A percentile compares a stretch with the other conserved stretches of the same genome.
phyloP scores from a whole-genome alignment of 2,113 vertebrate genomes.

The Turnix velox region DNA sequence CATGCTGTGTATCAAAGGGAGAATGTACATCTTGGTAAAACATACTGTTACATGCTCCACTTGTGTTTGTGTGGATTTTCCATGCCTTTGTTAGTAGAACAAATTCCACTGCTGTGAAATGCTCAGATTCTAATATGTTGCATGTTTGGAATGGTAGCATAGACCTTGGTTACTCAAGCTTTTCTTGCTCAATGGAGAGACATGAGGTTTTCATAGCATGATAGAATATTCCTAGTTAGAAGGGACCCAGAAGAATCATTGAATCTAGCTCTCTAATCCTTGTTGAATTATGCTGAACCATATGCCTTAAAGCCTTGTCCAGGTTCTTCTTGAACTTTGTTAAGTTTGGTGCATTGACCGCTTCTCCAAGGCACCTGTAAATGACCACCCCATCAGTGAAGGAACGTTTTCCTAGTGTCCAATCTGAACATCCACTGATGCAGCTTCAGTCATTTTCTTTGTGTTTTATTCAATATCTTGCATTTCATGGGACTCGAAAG shows the following conservation, averaged over 20 bases:
- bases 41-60: neutral
- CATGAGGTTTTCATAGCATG: neutral
- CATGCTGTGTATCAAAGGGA: neutral
- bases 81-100: neutral
- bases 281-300: neutral
- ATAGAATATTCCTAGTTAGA: neutral
- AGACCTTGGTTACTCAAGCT: neutral
- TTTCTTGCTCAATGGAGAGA: neutral
- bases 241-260: neutral
- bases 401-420: neutral
- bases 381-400: neutral
- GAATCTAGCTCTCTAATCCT: neutral
- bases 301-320: neutral
- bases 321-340: neutral
- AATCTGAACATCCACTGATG: neutral
- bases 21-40: neutral
- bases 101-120: neutral
- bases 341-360: neutral
- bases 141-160: neutral
- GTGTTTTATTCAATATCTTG: neutral
- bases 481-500: neutral
- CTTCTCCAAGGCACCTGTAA: neutral
- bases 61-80: neutral
- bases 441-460: neutral
- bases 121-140: neutral